These are phyloP conservation scores for Diplodus puntazzo DNA, from an alignment of 2,797 vertebrate genomes.

Conservation along the genomic window DNA sequence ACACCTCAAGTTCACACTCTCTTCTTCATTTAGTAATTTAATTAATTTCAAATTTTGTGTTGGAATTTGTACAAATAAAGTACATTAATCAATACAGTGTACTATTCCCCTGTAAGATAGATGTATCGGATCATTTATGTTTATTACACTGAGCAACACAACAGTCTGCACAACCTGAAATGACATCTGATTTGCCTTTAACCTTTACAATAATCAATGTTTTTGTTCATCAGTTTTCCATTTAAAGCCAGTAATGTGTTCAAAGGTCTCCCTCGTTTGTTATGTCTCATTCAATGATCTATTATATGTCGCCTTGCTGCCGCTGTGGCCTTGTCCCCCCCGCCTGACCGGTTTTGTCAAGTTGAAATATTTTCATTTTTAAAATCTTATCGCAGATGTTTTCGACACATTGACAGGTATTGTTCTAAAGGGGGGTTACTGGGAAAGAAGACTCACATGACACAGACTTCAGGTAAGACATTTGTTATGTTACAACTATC, in stretches of 20 bases:
- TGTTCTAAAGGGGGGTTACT: neutral
- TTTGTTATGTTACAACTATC: neutral
- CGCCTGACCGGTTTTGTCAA: conserved; percentile 14
- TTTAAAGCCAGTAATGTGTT: neutral
- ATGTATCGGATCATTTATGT: neutral
- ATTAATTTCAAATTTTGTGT: too few species aligned
- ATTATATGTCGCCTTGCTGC: neutral
- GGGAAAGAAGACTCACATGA: neutral
- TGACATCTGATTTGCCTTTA: neutral
- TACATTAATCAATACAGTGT: too few species aligned
- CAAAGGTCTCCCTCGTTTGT: neutral
- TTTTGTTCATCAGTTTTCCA: neutral
- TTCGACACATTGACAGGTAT: neutral
- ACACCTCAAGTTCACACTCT: too few species aligned
- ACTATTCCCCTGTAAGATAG: neutral
- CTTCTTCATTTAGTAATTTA: too few species aligned
- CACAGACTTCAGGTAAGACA: neutral
- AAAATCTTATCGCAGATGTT: neutral
- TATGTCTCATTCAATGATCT: neutral
- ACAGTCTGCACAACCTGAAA: neutral
- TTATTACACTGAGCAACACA: too few species aligned
- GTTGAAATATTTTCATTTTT: conserved; percentile 7
- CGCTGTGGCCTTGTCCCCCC: neutral
- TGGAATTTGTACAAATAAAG: too few species aligned
- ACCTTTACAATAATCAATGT: neutral